Conservation (phyloP, 2,797 vertebrate genomes). For the Rhincodon typus region DNA sequence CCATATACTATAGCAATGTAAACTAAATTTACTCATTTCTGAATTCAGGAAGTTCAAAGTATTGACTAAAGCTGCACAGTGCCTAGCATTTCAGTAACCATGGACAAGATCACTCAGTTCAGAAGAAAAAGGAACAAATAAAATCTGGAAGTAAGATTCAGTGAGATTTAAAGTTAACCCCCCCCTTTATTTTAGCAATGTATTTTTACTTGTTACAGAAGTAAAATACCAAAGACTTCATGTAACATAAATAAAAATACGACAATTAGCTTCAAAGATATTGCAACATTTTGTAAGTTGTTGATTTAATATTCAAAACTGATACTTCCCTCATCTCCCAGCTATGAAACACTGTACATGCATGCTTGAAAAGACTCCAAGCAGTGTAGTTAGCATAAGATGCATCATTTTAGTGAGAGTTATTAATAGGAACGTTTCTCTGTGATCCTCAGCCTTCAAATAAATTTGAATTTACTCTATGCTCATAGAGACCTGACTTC, state of each 20-base stretch:
- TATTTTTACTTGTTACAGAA: background rate
- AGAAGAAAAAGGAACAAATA: background rate
- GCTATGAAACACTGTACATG: background rate
- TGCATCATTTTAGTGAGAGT: background rate
- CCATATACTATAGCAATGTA: background rate
- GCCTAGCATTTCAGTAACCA: background rate
- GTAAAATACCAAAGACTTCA: background rate
- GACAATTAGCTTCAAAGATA: background rate
- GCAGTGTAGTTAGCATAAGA: too few species aligned
- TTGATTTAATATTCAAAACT: background rate
- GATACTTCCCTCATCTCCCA: background rate
- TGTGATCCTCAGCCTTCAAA: background rate
- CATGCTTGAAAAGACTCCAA: background rate
- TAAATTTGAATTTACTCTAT: background rate
- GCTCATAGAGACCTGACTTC: background rate
- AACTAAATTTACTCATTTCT: background rate
- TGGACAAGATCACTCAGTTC: background rate
- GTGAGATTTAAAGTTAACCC: background rate
- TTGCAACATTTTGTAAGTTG: background rate
- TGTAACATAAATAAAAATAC: conserved; percentile 2
- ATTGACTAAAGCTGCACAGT: background rate
- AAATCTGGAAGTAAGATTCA: background rate
- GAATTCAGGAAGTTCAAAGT: background rate
- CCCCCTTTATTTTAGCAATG: background rate
- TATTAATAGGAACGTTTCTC: background rate